phyloP scores from a whole-genome alignment of 1,140 invertebrate species.

The Leguminivora glycinivorella region DNA sequence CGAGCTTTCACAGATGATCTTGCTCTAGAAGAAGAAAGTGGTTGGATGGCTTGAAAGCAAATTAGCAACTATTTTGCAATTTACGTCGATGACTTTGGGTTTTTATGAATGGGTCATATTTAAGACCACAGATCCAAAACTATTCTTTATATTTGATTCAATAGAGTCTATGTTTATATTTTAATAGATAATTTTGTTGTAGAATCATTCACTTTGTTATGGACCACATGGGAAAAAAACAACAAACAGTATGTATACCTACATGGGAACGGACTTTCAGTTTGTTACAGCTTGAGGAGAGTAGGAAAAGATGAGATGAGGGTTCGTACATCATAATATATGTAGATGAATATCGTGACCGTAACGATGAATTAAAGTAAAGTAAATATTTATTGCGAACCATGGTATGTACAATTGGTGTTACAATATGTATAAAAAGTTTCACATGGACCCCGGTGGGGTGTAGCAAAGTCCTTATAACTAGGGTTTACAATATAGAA shows the following conservation, averaged over 20 bases:
- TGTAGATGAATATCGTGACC: too few relatives aligned
- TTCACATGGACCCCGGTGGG: too few relatives aligned
- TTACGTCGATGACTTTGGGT: conserved; percentile 1
- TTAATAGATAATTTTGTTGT: not conserved
- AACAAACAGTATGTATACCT: not conserved
- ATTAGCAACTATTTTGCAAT: conserved; percentile 21
- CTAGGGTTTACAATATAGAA: too few relatives aligned
- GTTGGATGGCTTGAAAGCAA: conserved; percentile 4
- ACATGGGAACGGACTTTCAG: not conserved
- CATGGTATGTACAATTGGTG: too few relatives aligned
- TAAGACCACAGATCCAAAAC: not conserved
- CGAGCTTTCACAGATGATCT: not conserved
- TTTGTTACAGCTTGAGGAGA: not conserved
- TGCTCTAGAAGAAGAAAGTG: conserved; percentile 6
- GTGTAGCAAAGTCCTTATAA: too few relatives aligned
- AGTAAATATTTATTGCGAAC: too few relatives aligned
- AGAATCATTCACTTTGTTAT: not conserved
- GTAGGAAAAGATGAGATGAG: not conserved
- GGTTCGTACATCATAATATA: too few relatives aligned
- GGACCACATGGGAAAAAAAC: conserved; percentile 8
- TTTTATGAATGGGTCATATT: conserved; percentile 15
- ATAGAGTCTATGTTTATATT: not conserved
- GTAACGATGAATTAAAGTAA: too few relatives aligned
- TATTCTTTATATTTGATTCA: not conserved
- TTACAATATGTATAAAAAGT: too few relatives aligned